Conservation (phyloP, 2,888 invertebrate species). For the Imbricaverruca yamaguchii region DNA sequence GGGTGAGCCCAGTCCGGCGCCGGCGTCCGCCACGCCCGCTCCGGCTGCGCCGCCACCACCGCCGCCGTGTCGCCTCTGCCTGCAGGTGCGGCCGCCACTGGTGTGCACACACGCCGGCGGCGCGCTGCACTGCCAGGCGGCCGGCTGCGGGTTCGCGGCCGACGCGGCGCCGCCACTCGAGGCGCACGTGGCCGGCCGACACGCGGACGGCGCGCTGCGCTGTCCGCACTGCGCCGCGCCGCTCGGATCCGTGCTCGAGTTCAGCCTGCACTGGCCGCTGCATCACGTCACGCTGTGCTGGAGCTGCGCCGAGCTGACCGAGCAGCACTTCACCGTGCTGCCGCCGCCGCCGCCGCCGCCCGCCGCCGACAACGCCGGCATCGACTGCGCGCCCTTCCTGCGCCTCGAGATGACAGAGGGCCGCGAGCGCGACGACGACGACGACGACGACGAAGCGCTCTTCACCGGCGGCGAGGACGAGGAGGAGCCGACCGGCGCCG, state of each 20-base stretch:
- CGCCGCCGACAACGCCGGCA: neutral
- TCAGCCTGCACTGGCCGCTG: conserved; percentile 21
- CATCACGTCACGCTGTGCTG: conserved; percentile 21
- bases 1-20: neutral
- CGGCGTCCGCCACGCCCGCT: neutral
- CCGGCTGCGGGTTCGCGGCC: neutral
- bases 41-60: neutral
- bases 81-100: conserved; percentile 21
- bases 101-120: conserved; percentile 7
- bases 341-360: neutral
- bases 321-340: conserved; percentile 17
- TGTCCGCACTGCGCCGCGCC: conserved; percentile 31
- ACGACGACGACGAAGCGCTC: neutral
- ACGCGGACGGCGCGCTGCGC: conserved; percentile 27
- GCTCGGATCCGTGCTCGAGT: conserved; percentile 16
- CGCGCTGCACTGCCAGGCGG: neutral
- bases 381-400: conserved; percentile 8
- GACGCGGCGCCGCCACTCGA: neutral
- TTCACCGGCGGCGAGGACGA: neutral
- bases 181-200: conserved; percentile 5
- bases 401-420: neutral
- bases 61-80: neutral
- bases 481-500: neutral
- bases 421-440: neutral
- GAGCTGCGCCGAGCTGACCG: conserved; percentile 11